Evolutionary conservation across 2,113 vertebrate genomes (phyloP).

Genomic region (Tympanuchus pallidicinctus): DNA sequence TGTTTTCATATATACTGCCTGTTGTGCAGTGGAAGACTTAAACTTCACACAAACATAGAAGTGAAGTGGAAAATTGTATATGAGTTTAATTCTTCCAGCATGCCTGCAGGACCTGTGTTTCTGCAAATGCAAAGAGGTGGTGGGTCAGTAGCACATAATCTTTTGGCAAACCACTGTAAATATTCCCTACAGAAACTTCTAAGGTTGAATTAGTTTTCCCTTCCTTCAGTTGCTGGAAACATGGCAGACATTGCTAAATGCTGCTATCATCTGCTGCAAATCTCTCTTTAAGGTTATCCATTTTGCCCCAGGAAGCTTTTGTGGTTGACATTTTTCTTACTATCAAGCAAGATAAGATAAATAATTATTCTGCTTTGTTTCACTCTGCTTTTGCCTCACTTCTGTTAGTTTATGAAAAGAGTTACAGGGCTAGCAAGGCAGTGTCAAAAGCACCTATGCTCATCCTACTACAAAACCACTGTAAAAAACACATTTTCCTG

Average conservation of each 20-base stretch:
- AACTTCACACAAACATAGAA: neutral
- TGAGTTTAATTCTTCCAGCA: neutral
- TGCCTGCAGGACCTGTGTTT: neutral
- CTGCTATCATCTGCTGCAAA: neutral
- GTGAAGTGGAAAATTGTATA: neutral
- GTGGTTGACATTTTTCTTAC: constrained; percentile 16
- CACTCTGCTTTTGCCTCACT: neutral
- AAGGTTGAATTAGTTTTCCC: neutral
- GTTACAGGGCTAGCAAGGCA: neutral
- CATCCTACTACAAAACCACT: constrained; percentile 5
- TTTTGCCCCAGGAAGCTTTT: constrained; percentile 39
- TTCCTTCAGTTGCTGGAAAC: neutral
- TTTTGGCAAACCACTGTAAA: neutral
- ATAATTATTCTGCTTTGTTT: constrained; percentile 24
- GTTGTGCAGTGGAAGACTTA: neutral
- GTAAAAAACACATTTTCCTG: neutral
- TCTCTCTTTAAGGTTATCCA: constrained; percentile 29
- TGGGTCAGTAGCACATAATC: neutral
- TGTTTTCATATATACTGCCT: too few species aligned
- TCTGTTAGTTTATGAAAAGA: constrained; percentile 5
- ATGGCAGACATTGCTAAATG: neutral
- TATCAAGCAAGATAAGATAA: constrained; percentile 22
- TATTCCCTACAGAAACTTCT: neutral
- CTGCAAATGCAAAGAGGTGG: neutral
- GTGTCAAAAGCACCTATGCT: neutral